phyloP scores from a whole-genome alignment of 2,113 vertebrate species.

The Poicephalus meyeri region DNA sequence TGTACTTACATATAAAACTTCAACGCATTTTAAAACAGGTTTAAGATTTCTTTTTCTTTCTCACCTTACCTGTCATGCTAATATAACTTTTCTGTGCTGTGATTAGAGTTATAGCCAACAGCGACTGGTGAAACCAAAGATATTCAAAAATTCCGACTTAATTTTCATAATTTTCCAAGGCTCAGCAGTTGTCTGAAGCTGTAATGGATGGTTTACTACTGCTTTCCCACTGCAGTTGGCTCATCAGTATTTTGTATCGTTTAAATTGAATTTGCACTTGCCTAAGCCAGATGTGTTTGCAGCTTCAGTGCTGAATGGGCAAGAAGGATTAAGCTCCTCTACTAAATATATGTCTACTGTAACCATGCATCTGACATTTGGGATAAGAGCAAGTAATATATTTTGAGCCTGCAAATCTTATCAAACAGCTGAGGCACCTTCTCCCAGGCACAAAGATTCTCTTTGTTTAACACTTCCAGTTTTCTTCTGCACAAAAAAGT shows the following conservation, averaged over 20 bases:
- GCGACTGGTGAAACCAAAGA: background rate
- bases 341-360: background rate
- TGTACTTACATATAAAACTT: background rate
- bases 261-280: background rate
- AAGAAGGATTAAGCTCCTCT: slow-evolving; percentile 7
- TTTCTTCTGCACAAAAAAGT: background rate
- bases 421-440: background rate
- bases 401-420: background rate
- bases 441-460: background rate
- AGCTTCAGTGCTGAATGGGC: background rate
- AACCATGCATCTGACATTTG: background rate
- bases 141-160: background rate
- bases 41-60: background rate
- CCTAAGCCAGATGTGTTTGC: background rate
- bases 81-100: background rate
- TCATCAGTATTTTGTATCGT: background rate
- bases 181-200: background rate
- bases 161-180: slow-evolving; percentile 10
- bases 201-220: background rate
- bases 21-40: background rate
- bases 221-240: background rate
- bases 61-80: background rate
- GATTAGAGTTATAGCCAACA: background rate
- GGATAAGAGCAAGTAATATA: background rate
- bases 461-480: background rate